These are phyloP conservation scores for Oscheius sp. DNA, from an alignment of 2,888 invertebrate species.

Conservation along the genomic window DNA sequence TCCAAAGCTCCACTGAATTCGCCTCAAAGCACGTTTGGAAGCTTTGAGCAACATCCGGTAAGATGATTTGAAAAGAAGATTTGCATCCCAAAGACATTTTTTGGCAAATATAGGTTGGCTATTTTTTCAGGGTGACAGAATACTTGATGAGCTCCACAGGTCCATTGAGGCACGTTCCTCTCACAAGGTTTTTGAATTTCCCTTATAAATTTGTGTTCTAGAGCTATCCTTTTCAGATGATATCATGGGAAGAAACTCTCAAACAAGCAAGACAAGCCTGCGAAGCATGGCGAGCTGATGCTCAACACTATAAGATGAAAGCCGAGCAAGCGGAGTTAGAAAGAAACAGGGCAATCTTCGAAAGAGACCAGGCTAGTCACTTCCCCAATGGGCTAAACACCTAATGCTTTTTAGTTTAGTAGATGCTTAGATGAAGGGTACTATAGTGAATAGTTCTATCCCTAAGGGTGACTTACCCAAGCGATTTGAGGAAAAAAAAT, in stretches of 20 bases:
- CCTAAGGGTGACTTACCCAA: no score
- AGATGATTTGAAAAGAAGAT: neutral
- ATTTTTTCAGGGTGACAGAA: neutral
- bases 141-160: slow-evolving; percentile 10
- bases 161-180: slow-evolving; percentile 23
- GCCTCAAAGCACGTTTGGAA: slow-evolving; percentile 10
- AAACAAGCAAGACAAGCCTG: slow-evolving; percentile 46
- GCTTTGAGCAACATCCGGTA: slow-evolving; percentile 23
- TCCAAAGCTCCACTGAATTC: slow-evolving; percentile 5
- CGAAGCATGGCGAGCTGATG: slow-evolving; percentile 30
- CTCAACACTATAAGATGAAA: slow-evolving; percentile 32
- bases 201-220: neutral
- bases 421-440: no score
- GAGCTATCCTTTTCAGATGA: slow-evolving; percentile 2
- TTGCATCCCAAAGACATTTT: no score
- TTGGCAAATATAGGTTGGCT: neutral
- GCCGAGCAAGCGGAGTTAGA: slow-evolving; percentile 45
- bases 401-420: neutral
- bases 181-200: neutral
- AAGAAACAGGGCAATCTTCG: slow-evolving; percentile 38
- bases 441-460: no score
- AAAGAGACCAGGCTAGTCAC: slow-evolving; percentile 44
- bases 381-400: no score
- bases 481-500: no score
- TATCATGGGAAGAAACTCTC: slow-evolving; percentile 48